These are phyloP conservation scores for Chaenogobius annularis DNA, from an alignment of 2,113 vertebrate genomes.

Conservation along the genomic window DNA sequence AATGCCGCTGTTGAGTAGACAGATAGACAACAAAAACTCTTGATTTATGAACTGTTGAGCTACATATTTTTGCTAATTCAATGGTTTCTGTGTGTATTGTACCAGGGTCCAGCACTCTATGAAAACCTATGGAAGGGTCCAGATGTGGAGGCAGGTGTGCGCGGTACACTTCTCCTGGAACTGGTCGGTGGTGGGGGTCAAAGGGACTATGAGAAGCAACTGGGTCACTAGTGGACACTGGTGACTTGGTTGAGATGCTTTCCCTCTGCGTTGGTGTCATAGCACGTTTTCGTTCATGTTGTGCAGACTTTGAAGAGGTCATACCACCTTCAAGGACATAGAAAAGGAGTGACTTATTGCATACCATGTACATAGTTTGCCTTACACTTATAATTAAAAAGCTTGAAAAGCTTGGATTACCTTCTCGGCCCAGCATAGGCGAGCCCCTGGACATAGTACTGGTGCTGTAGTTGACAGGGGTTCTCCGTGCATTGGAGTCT, in stretches of 20 bases:
- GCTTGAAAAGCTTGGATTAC: constrained; percentile 62
- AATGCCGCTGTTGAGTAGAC: constrained; percentile 80
- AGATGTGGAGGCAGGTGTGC: constrained; percentile 88
- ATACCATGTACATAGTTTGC: too few species aligned
- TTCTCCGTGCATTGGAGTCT: constrained; percentile 88
- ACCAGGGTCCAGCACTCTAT: constrained; percentile 92
- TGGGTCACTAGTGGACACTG: constrained; percentile 87
- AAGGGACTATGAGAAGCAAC: constrained; percentile 89
- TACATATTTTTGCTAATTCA: neutral
- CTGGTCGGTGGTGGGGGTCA: constrained; percentile 88
- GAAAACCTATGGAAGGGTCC: constrained; percentile 88
- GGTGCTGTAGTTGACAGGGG: constrained; percentile 90
- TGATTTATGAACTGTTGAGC: constrained; percentile 46
- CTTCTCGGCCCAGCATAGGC: constrained; percentile 91
- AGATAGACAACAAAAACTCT: constrained; percentile 23
- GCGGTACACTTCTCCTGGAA: constrained; percentile 86
- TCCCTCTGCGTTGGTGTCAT: constrained; percentile 94
- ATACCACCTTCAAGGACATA: constrained; percentile 75
- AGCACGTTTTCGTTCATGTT: constrained; percentile 90
- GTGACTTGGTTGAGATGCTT: constrained; percentile 90
- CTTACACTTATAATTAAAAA: neutral
- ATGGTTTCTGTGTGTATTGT: constrained; percentile 17
- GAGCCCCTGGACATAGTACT: constrained; percentile 89
- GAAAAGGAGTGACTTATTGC: neutral
- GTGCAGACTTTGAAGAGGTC: constrained; percentile 83